Percentiles rank a stretch among this genome's conserved stretches.
These are phyloP conservation scores for Brachynemurus nebulosus DNA, from an alignment of 2,888 invertebrate genomes.

Conservation along the genomic window DNA sequence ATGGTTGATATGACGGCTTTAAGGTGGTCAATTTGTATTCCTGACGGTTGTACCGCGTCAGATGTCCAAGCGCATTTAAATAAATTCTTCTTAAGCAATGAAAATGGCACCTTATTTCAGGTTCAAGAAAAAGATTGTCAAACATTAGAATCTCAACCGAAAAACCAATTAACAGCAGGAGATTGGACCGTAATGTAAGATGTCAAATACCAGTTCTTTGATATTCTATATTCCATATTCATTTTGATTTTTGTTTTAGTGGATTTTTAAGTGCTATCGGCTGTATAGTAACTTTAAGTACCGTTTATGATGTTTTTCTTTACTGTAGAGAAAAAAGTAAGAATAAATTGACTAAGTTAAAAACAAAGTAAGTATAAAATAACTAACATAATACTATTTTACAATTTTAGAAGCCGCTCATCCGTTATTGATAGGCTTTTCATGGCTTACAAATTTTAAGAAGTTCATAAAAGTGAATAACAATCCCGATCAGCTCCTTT, in stretches of 20 bases:
- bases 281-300: slow-evolving; percentile 13
- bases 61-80: neutral
- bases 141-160: neutral
- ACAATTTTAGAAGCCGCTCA: slow-evolving; percentile 16
- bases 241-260: neutral
- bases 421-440: slow-evolving; percentile 25
- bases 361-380: too few relatives aligned
- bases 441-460: slow-evolving; percentile 31
- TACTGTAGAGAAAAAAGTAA: slow-evolving; percentile 15
- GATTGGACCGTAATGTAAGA: slow-evolving; percentile 4
- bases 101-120: too few relatives aligned
- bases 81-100: neutral
- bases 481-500: slow-evolving; percentile 29
- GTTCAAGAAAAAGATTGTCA: slow-evolving; percentile 2
- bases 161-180: neutral
- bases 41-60: neutral
- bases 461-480: slow-evolving; percentile 29
- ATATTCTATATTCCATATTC: too few relatives aligned
- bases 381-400: too few relatives aligned
- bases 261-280: neutral
- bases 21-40: slow-evolving; percentile 3
- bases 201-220: too few relatives aligned
- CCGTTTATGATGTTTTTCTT: slow-evolving; percentile 16
- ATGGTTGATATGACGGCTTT: too few relatives aligned
- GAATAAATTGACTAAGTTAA: too few relatives aligned